Percentiles rank a stretch among this genome's conserved stretches.
phyloP scores from a whole-genome alignment of 1,140 invertebrate species.

The Orius insidiosus region DNA sequence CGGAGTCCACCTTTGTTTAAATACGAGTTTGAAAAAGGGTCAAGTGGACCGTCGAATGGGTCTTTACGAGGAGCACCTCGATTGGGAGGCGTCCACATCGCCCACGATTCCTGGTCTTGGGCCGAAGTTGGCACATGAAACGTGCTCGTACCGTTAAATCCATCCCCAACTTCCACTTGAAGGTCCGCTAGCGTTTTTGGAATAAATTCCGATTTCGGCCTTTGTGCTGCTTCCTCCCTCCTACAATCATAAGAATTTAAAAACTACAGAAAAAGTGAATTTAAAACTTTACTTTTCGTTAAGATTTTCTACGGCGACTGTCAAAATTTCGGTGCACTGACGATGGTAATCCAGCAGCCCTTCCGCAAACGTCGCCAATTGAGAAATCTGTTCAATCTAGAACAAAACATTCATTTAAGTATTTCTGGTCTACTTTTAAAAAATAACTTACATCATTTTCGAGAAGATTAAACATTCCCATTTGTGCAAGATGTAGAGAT shows the following conservation, averaged over 20 bases:
- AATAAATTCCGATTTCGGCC: slow-evolving; percentile 80
- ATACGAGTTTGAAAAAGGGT: no score
- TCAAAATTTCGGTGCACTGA: slow-evolving; percentile 82
- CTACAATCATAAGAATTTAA: slow-evolving; percentile 31
- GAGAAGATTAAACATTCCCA: slow-evolving; percentile 96
- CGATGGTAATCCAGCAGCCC: slow-evolving; percentile 89
- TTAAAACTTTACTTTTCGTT: slow-evolving; percentile 61
- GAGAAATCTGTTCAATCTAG: slow-evolving; percentile 92
- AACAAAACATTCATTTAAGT: slow-evolving; percentile 14
- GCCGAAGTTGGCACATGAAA: slow-evolving; percentile 20
- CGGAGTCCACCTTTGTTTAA: neutral
- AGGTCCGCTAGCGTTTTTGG: slow-evolving; percentile 83
- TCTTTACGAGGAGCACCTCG: no score
- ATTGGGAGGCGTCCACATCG: slow-evolving; percentile 19
- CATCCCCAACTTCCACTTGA: slow-evolving; percentile 53
- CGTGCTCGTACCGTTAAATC: slow-evolving; percentile 33
- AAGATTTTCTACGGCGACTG: slow-evolving; percentile 65
- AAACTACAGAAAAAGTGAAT: neutral
- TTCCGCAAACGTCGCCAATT: slow-evolving; percentile 87
- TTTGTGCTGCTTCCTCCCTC: slow-evolving; percentile 72
- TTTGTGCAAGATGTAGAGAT: slow-evolving; percentile 86
- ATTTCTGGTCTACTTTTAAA: slow-evolving; percentile 3
- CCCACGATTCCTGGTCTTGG: slow-evolving; percentile 22
- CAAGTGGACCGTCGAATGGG: no score
- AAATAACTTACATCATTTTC: slow-evolving; percentile 96